Percentiles rank a stretch among this genome's conserved stretches.
Evolutionary conservation across 2,113 vertebrate species (phyloP).

Genomic region (Anseranas semipalmata): DNA sequence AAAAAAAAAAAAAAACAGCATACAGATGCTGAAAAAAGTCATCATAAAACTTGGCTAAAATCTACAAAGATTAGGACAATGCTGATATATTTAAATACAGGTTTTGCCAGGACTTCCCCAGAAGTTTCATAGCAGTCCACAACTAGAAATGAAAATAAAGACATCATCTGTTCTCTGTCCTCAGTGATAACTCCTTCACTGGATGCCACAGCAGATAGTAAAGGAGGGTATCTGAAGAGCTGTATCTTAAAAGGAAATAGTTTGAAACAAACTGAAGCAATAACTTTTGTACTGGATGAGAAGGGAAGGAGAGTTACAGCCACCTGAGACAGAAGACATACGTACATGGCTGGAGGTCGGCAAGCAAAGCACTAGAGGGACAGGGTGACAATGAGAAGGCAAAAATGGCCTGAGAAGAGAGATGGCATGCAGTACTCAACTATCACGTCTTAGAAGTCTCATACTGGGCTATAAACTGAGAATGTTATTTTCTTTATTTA

Average conservation of each 20-base stretch:
- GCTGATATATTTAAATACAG: accelerated
- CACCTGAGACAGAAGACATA: not conserved
- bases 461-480: not conserved
- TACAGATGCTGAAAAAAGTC: not conserved
- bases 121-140: not conserved
- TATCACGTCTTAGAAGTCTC: not conserved
- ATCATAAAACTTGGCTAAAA: not conserved
- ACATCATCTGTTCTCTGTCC: not conserved
- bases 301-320: not conserved
- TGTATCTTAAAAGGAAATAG: not conserved
- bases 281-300: not conserved
- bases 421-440: not conserved
- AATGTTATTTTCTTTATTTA: not conserved
- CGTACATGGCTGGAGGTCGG: accelerated
- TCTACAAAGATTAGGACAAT: not conserved
- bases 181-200: not conserved
- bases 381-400: not conserved
- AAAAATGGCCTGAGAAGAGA: not conserved
- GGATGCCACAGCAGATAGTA: not conserved
- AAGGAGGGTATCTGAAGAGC: not conserved
- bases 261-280: not conserved
- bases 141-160: not conserved
- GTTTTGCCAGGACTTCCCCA: not conserved
- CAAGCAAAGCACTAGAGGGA: not conserved
- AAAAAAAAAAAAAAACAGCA: not conserved